Evolutionary conservation across 2,113 vertebrate species (phyloP).

Genomic region (Lepus europaeus): DNA sequence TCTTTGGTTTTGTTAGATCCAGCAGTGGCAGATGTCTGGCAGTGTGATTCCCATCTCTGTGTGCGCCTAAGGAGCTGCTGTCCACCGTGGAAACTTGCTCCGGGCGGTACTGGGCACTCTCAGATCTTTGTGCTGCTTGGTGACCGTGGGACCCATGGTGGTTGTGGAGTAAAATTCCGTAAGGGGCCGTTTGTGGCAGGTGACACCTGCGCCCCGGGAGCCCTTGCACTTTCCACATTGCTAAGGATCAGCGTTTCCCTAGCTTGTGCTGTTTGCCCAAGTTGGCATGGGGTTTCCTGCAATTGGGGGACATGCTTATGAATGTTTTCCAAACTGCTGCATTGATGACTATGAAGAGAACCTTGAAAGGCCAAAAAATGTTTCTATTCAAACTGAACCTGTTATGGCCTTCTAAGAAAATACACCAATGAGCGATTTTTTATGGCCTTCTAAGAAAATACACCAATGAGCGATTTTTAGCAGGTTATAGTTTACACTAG

Average conservation of each 20-base stretch:
- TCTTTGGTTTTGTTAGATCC: background rate
- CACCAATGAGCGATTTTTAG: background rate
- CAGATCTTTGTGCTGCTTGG: background rate
- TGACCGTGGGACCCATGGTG: background rate
- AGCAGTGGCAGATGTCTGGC: background rate
- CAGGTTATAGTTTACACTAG: background rate
- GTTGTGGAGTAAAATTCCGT: background rate
- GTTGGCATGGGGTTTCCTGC: slow-evolving; percentile 49
- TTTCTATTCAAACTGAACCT: background rate
- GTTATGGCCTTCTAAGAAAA: slow-evolving; percentile 25
- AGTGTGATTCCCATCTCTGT: background rate
- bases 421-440: background rate
- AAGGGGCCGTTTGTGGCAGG: background rate
- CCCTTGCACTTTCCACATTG: background rate
- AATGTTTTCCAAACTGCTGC: slow-evolving; percentile 39
- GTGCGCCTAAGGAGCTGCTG: background rate
- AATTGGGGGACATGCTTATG: slow-evolving; percentile 49
- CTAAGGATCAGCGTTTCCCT: slow-evolving; percentile 31
- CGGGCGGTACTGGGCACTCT: background rate
- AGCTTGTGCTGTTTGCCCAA: slow-evolving; percentile 23
- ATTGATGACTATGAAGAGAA: slow-evolving; percentile 46
- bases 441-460: slow-evolving; percentile 33
- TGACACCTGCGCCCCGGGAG: background rate
- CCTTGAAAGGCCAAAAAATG: background rate
- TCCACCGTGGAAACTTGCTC: background rate